Base-by-base conservation (phyloP, 1,140 invertebrate species). In the Conus betulinus region DNA sequence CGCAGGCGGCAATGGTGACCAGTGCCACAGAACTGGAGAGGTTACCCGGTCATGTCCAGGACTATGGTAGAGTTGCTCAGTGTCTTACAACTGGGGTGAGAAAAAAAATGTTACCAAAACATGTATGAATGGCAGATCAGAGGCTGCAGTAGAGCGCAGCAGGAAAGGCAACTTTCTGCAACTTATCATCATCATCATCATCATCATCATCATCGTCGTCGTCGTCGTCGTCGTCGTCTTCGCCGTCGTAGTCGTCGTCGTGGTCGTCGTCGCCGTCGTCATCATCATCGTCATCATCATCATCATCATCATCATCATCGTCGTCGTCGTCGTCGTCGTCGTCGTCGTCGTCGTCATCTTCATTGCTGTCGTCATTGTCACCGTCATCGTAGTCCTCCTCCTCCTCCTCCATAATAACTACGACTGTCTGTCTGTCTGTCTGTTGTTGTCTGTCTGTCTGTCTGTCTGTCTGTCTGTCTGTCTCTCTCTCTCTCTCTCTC, bases 271-370 rank as follows among this genome's bases (percentile, higher is more conserved):
- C 10, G 23, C 20, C 13, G 25, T 27, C n/a, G 57, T 51, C 53
- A 67, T 71, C 8, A 7, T 53, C 52, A 87, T 53, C 74, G 57
- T 52, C 63, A 7, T 67, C 55, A 5, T 86, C 63, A 3, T 67
- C 63, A 4, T 71, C 60, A 63, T 15, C 60, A 63, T 63, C 60
- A 3, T 63, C 60, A 3, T 11, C 60, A 3, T 63, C 60, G 20
- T 63, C 60, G 60, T 63, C 60, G 60, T 63, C 60, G 60, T 63
- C 60, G 95, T 93, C 79, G 87, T 95, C 74, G 93, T 99, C n/a
- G n/a, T n/a, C n/a, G n/a, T n/a, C n/a, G n/a, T n/a, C 93, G 98
- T 99, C 3, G 97, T 97, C 20, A 94, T 98, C 53, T 11, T 89
- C 25, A 10, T 55, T 15, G 23, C 20, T 3, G 25, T 27, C n/a